These are phyloP conservation scores for Clytia hemisphaerica DNA, from an alignment of 30 jellyfish, hydroid and myxozoan species.

Conservation along the genomic window DNA sequence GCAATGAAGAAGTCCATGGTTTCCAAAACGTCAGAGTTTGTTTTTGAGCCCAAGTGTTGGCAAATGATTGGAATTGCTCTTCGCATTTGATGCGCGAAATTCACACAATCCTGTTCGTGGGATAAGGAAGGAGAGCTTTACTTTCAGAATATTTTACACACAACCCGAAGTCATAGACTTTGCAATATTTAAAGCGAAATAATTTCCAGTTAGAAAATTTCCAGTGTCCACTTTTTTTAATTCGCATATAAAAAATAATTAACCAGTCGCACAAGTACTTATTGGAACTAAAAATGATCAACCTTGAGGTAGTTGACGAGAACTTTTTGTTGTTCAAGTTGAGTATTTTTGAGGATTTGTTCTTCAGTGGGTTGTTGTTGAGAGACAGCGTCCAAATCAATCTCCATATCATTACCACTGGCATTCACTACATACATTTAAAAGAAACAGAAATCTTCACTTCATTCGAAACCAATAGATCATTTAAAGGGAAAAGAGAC, in stretches of 20 bases:
- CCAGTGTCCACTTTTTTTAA: not conserved
- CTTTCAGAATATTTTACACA: no score
- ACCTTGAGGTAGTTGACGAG: slow-evolving; percentile 65
- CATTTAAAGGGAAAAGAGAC: no score
- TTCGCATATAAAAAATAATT: not conserved
- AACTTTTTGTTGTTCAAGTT: slow-evolving; percentile 52
- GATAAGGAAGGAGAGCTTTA: no score
- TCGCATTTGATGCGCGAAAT: slow-evolving; percentile 67
- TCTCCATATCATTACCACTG: slow-evolving; percentile 3
- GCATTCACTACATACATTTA: not conserved
- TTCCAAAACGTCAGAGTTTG: slow-evolving; percentile 82
- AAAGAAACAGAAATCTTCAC: no score
- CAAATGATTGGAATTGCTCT: slow-evolving; percentile 62
- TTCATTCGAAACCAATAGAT: no score
- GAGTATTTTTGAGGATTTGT: slow-evolving; percentile 7
- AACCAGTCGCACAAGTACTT: not conserved
- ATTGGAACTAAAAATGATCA: not conserved
- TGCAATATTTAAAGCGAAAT: not conserved
- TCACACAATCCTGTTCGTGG: slow-evolving; percentile 75
- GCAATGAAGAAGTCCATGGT: slow-evolving; percentile 76
- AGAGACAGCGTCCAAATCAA: slow-evolving; percentile 32
- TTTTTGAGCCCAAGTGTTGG: slow-evolving; percentile 79
- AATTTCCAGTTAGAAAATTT: not conserved
- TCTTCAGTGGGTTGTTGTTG: slow-evolving; percentile 5
- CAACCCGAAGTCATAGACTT: not conserved